Conservation (phyloP, 2,888 invertebrate species). For the Tenodera sinensis region DNA sequence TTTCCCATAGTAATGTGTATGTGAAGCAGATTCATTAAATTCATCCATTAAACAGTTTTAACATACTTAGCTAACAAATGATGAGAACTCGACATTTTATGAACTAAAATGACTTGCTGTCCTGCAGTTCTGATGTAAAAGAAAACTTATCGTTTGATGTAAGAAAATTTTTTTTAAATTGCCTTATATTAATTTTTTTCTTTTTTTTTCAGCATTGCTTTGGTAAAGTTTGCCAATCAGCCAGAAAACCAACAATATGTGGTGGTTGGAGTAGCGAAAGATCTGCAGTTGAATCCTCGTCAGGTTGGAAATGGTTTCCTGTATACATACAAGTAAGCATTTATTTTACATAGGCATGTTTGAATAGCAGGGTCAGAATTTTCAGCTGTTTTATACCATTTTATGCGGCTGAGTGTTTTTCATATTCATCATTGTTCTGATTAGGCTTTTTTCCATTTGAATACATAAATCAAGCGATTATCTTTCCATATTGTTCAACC, state of each 20-base stretch:
- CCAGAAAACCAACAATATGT: constrained; percentile 59
- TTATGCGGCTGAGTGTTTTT: no score
- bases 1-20: no score
- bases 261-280: constrained; percentile 88
- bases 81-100: not conserved
- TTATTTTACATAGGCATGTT: no score
- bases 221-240: constrained; percentile 73
- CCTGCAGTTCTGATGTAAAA: constrained; percentile 28
- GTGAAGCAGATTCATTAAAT: no score
- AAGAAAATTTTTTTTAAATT: not conserved
- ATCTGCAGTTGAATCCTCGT: constrained; percentile 83
- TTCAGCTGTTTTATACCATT: no score
- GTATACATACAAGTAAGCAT: constrained; percentile 72
- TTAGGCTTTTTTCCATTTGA: no score
- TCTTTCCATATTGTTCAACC: no score
- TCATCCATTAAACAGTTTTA: no score
- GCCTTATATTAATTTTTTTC: not conserved
- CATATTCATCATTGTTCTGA: no score
- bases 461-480: no score
- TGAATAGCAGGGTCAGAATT: no score
- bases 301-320: constrained; percentile 78
- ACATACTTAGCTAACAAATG: not conserved
- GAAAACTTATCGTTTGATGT: not conserved
- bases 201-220: constrained; percentile 57
- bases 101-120: constrained; percentile 9